phyloP scores from a whole-genome alignment of 1,140 invertebrate genomes.

The Sarcophaga peregrina region DNA sequence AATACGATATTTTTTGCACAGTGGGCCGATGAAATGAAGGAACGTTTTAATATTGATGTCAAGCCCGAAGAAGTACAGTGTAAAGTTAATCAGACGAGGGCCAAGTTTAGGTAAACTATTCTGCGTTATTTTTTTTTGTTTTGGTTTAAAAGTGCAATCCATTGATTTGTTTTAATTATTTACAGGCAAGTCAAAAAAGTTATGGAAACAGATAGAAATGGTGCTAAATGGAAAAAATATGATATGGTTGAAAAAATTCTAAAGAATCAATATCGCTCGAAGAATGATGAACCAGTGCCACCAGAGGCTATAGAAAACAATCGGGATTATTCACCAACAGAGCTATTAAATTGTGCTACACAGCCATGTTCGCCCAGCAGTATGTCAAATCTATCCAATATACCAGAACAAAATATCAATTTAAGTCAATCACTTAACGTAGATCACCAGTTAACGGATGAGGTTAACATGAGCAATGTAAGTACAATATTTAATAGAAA shows the following conservation, averaged over 20 bases:
- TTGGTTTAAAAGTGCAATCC: background rate
- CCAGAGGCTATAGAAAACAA: conserved; percentile 58
- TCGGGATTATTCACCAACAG: conserved; percentile 49
- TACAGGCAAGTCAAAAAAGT: conserved; percentile 57
- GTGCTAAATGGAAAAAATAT: conserved; percentile 61
- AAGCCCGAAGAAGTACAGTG: conserved; percentile 63
- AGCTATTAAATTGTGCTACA: background rate
- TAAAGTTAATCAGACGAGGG: conserved; percentile 63
- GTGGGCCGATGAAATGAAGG: conserved; percentile 59
- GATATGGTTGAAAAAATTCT: conserved; percentile 59
- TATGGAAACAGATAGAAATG: conserved; percentile 48
- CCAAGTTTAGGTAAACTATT: conserved; percentile 56
- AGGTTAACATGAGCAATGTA: conserved; percentile 28
- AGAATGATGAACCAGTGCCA: conserved; percentile 59
- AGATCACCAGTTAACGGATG: conserved; percentile 27
- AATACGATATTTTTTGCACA: conserved; percentile 60
- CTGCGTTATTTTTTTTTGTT: background rate
- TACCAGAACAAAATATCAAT: conserved; percentile 21
- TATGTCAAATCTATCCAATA: background rate
- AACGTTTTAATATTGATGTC: conserved; percentile 56
- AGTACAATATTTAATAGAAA: background rate
- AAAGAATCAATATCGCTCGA: conserved; percentile 60
- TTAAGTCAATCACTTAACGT: background rate
- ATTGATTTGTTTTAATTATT: background rate
- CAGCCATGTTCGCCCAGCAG: conserved; percentile 5